phyloP scores from a whole-genome alignment of 2,113 vertebrate species.

The Chloebia gouldiae region DNA sequence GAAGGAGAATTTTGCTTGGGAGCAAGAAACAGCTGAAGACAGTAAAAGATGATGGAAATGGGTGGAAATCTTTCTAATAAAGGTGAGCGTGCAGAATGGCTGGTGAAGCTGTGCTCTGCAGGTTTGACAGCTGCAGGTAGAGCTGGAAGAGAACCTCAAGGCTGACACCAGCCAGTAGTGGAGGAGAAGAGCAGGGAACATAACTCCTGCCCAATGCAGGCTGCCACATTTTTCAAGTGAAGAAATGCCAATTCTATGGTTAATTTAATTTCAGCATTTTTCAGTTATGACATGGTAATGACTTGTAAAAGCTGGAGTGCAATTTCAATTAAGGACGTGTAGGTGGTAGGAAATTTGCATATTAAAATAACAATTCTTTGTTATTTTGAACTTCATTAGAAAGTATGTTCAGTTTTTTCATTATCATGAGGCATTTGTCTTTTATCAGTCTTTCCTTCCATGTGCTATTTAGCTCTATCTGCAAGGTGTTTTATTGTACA shows the following conservation, averaged over 20 bases:
- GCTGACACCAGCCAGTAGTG: not conserved
- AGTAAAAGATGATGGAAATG: not conserved
- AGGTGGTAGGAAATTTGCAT: not conserved
- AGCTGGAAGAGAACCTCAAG: not conserved
- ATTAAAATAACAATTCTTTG: not conserved
- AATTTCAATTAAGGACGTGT: constrained; percentile 13
- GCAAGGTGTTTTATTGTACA: not conserved
- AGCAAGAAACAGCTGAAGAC: not conserved
- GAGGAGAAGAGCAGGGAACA: not conserved
- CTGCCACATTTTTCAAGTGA: not conserved
- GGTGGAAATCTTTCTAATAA: not conserved
- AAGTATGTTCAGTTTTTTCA: not conserved
- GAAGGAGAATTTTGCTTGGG: not conserved
- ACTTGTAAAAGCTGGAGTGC: not conserved
- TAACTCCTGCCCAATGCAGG: not conserved
- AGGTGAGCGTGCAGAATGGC: not conserved
- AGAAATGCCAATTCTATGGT: not conserved
- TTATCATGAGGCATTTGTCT: not conserved
- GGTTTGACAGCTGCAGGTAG: not conserved
- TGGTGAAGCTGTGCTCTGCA: not conserved
- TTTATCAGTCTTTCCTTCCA: not conserved
- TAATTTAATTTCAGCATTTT: not conserved
- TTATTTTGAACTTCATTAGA: not conserved
- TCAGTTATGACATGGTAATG: not conserved
- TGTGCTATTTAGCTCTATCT: not conserved